Base-by-base conservation (phyloP, 2,113 vertebrate species). In the Tretioscincus oriximinensis region DNA sequence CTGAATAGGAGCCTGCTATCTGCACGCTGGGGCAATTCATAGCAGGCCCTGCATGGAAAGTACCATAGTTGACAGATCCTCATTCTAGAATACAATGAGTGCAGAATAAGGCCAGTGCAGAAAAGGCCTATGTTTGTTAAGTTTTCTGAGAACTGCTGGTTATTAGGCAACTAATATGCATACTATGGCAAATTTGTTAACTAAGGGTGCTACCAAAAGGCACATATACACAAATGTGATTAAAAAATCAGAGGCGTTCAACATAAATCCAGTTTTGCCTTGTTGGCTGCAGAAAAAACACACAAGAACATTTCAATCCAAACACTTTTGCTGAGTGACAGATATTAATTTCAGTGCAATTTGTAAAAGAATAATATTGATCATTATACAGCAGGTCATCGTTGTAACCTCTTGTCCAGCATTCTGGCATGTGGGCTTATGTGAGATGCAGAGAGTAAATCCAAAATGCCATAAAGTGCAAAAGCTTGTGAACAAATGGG, bases 131-230 rank as follows among this genome's bases (percentile, higher is more conserved):
- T n/a, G 14, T 58, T 58, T 14, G 14, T 58, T 58, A 18, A 58
- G 54, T 14, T 58, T 16, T 58, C n/a, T 58, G 18, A 58, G 16
- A 58, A 58, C 54, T 18, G 54, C 12, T 58, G 54, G 14, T 58
- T 58, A 16, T 16, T 58, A 18, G 14, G 16, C 12, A 58, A 58
- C 54, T 41, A 2, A 12, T 18, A 58, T 18, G 16, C 16, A 14
- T 18, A 18, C 18, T 58, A 58, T 58, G 54, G 14, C 54, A 58
- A 58, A 16, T 58, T 58, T 14, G 2, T 18, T 81, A 85, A 29
- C 88, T 87, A 61, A 41, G 54, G 29, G 65, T 28, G 47, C 24
- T 41, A 64, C 10, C 60, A 16, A 47, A 76, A 73, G 14, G 18
- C 14, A 58, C 35, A 41, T 41, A 58, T 16, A 4, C 14, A 4